Evolutionary conservation across 2,888 invertebrate species (phyloP).

Genomic region (Dinocampus coccinellae): DNA sequence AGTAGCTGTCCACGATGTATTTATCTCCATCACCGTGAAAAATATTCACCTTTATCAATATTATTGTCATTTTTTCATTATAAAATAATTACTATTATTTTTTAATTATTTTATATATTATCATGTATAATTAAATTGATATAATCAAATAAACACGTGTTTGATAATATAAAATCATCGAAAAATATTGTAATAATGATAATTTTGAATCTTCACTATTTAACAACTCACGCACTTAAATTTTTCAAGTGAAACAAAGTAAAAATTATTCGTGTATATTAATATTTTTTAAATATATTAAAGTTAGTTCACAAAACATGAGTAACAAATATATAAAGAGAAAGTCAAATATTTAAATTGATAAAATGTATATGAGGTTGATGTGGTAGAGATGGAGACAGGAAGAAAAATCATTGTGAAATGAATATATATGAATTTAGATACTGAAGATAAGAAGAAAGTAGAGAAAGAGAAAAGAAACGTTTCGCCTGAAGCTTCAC

Average conservation of each 20-base stretch:
- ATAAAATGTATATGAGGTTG: neutral
- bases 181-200: too few species aligned
- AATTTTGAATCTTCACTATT: too few species aligned
- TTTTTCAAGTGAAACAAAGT: too few species aligned
- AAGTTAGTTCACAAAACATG: too few species aligned
- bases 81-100: neutral
- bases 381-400: neutral
- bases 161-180: neutral
- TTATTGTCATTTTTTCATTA: neutral
- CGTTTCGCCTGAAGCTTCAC: slow-evolving; percentile 20
- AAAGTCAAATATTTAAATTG: neutral
- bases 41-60: neutral
- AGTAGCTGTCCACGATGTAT: slow-evolving; percentile 19
- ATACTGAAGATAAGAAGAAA: neutral
- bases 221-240: too few species aligned
- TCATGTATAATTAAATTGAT: too few species aligned
- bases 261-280: too few species aligned
- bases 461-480: slow-evolving; percentile 10
- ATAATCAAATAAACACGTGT: neutral
- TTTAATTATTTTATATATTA: neutral
- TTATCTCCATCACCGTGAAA: slow-evolving; percentile 20
- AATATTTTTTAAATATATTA: too few species aligned
- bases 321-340: neutral
- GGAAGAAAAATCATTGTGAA: slow-evolving; percentile 8
- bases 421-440: neutral